Percentiles rank a stretch among this genome's conserved stretches.
phyloP scores from a whole-genome alignment of 2,113 vertebrate species.

The Xiphias gladius region DNA sequence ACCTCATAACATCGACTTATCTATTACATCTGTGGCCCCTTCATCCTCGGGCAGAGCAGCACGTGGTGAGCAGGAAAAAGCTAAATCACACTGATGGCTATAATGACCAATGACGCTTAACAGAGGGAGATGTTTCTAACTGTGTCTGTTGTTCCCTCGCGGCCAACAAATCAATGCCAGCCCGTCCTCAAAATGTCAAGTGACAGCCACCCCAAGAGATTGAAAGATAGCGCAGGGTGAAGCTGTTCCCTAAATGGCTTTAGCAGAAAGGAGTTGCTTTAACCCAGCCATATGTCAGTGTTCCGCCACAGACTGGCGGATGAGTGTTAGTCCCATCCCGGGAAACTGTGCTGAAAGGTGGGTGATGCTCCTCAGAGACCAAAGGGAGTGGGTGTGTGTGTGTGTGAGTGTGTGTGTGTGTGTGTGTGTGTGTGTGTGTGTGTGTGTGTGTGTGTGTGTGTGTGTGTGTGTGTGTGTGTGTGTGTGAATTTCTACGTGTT shows the following conservation, averaged over 20 bases:
- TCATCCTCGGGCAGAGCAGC: constrained; percentile 45
- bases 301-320: constrained; percentile 38
- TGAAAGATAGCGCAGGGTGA: constrained; percentile 59
- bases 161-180: constrained; percentile 73
- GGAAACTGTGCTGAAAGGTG: constrained; percentile 57
- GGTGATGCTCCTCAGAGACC: constrained; percentile 1
- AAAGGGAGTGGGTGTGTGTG: not conserved
- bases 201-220: constrained; percentile 48
- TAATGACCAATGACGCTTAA: constrained; percentile 73
- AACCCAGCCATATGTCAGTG: constrained; percentile 34
- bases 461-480: not conserved
- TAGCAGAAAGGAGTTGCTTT: constrained; percentile 55
- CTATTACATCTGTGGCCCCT: constrained; percentile 42
- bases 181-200: constrained; percentile 75
- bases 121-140: constrained; percentile 69
- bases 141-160: constrained; percentile 49
- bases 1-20: constrained; percentile 36
- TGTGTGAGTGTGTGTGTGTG: constrained; percentile 14
- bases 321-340: constrained; percentile 53
- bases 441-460: constrained; percentile 15
- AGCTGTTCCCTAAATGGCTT: constrained; percentile 72
- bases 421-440: not conserved
- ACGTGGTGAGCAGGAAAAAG: constrained; percentile 30
- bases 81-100: constrained; percentile 69
- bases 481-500: constrained; percentile 19